Percentiles rank a stretch among this genome's conserved stretches.
Evolutionary conservation across 2,888 invertebrate species (phyloP).

Genomic region (Oithona nana): DNA sequence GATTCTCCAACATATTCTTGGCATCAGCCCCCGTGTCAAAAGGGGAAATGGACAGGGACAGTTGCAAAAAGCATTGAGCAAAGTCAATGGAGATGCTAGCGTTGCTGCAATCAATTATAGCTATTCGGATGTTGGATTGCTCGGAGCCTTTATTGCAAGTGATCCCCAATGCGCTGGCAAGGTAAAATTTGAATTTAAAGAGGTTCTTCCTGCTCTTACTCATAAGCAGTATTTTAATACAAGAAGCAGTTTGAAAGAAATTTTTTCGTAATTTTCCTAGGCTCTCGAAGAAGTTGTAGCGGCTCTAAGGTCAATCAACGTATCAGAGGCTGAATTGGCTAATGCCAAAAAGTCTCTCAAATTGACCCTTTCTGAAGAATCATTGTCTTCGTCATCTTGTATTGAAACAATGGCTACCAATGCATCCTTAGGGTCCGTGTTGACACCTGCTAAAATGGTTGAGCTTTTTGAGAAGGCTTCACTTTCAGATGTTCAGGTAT

Average conservation of each 20-base stretch:
- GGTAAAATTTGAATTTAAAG: no score
- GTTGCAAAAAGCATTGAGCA: neutral
- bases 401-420: neutral
- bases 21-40: neutral
- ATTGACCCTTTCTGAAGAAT: neutral
- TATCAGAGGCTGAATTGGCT: neutral
- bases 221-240: no score
- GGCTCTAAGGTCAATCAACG: neutral
- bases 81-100: neutral
- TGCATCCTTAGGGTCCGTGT: neutral
- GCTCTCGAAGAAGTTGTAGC: neutral
- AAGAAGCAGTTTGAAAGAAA: neutral
- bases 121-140: neutral
- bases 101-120: neutral
- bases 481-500: neutral
- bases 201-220: no score
- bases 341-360: neutral
- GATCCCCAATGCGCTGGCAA: neutral
- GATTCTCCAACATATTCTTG: neutral
- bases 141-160: neutral
- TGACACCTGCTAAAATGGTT: neutral
- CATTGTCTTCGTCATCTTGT: neutral
- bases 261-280: neutral
- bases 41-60: neutral
- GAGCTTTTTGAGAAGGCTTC: neutral